Evolutionary conservation across 2,797 vertebrate genomes (phyloP).

Genomic region (Paguma larvata): DNA sequence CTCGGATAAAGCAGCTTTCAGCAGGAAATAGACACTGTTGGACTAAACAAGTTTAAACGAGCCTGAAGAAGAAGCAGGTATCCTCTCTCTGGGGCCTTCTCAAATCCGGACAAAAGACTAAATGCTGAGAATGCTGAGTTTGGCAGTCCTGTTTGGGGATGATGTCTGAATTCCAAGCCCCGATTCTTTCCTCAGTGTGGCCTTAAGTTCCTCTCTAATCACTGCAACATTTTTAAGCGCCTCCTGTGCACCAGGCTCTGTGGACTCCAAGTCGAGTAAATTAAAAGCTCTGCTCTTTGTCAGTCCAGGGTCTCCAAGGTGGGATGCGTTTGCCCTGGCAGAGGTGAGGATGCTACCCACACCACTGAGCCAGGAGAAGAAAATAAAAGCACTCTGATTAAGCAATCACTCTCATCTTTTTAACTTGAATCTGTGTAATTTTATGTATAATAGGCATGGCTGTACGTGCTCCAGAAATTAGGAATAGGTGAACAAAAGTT

Average conservation of each 20-base stretch:
- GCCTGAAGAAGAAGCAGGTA: slow-evolving; percentile 56
- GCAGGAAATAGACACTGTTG: slow-evolving; percentile 60
- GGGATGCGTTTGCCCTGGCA: too few relatives aligned
- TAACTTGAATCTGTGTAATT: slow-evolving; percentile 12
- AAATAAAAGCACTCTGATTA: background rate
- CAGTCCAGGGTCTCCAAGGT: background rate
- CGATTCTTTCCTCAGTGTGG: background rate
- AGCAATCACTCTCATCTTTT: background rate
- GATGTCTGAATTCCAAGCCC: background rate
- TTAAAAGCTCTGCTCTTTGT: background rate
- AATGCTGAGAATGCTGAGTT: slow-evolving; percentile 49
- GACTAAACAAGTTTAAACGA: slow-evolving; percentile 70
- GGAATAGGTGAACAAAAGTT: background rate
- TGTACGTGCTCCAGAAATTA: slow-evolving; percentile 19
- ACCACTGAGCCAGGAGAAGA: background rate
- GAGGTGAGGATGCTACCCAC: background rate
- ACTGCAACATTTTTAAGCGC: background rate
- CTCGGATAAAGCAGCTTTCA: slow-evolving; percentile 52
- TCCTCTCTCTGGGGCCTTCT: slow-evolving; percentile 63
- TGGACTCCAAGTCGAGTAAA: background rate
- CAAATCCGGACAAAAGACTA: slow-evolving; percentile 59
- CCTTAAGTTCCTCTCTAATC: background rate
- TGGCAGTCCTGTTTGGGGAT: slow-evolving; percentile 16
- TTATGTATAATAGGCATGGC: background rate
- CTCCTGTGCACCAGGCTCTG: background rate